Evolutionary conservation across 2,888 invertebrate genomes (phyloP).

Genomic region (Drosophila recens): DNA sequence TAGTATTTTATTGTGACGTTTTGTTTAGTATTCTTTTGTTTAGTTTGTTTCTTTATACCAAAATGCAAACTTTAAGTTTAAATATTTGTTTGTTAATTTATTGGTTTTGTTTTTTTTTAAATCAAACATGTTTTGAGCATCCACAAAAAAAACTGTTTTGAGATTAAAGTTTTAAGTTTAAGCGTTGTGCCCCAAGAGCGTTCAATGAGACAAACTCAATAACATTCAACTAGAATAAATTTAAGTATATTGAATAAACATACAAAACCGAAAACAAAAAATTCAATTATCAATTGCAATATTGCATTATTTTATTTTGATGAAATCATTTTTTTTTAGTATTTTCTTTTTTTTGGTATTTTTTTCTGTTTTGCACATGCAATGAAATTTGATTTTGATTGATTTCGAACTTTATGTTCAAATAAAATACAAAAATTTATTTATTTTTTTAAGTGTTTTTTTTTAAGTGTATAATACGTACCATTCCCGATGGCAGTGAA

Average conservation of each 20-base stretch:
- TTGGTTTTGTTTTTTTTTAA: conserved; percentile 35
- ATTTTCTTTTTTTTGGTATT: conserved; percentile 21
- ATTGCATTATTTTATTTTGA: conserved; percentile 29
- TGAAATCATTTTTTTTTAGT: not conserved
- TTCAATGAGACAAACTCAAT: conserved; percentile 79
- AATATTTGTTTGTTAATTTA: conserved; percentile 8
- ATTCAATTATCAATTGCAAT: conserved; percentile 69
- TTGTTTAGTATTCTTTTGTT: conserved; percentile 48
- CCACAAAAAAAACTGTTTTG: conserved; percentile 60
- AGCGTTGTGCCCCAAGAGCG: conserved; percentile 78
- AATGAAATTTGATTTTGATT: conserved; percentile 64
- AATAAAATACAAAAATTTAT: conserved; percentile 56
- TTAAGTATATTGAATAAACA: conserved; percentile 55
- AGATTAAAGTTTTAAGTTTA: conserved; percentile 55
- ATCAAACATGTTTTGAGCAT: conserved; percentile 63
- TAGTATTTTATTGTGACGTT: conserved; percentile 36
- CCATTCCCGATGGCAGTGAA: conserved; percentile 86
- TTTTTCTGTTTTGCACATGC: conserved; percentile 61
- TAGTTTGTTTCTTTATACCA: conserved; percentile 41
- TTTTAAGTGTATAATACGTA: conserved; percentile 73
- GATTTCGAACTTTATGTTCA: conserved; percentile 49
- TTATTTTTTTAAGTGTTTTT: too few species aligned
- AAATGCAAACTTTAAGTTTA: conserved; percentile 61
- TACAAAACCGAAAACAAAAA: conserved; percentile 58
- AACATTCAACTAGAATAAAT: conserved; percentile 76